These are phyloP conservation scores for Formica exsecta DNA, from an alignment of 1,140 invertebrate genomes.

Conservation along the genomic window DNA sequence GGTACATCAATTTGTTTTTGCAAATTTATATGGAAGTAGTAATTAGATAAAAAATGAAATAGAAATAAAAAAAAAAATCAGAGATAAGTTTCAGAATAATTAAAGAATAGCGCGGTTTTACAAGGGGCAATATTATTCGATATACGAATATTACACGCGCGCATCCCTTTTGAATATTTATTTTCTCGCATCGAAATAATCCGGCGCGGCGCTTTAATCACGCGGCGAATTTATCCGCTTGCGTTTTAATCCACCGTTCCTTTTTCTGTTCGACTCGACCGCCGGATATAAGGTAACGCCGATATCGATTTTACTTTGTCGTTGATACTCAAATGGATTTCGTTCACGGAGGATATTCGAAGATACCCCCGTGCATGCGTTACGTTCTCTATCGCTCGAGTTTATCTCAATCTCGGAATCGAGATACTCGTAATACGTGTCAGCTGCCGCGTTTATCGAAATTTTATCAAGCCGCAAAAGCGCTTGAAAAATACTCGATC, in stretches of 20 bases:
- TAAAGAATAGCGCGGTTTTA: background rate
- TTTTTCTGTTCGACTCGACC: conserved; percentile 57
- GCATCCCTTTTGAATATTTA: conserved; percentile 57
- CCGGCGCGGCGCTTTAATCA: conserved; percentile 53
- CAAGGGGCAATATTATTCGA: conserved; percentile 19
- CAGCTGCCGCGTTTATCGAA: conserved; percentile 28
- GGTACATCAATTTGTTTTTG: no score
- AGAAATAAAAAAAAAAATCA: background rate
- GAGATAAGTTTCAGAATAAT: conserved; percentile 14
- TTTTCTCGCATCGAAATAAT: conserved; percentile 50
- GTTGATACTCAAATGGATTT: conserved; percentile 53
- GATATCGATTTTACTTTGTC: conserved; percentile 71
- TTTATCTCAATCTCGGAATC: conserved; percentile 42
- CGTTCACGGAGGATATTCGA: conserved; percentile 57
- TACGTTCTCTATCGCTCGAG: background rate
- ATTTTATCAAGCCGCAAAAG: conserved; percentile 48
- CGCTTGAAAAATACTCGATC: conserved; percentile 18
- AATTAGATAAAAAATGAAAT: background rate
- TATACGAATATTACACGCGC: conserved; percentile 38
- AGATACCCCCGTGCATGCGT: background rate
- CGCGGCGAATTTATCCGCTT: conserved; percentile 51
- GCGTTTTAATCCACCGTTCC: conserved; percentile 58
- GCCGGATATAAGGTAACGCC: conserved; percentile 45
- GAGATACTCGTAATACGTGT: conserved; percentile 36
- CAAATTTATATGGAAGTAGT: no score